Percentiles rank a stretch among this genome's conserved stretches.
phyloP scores from a whole-genome alignment of 2,888 invertebrate species.

The Taenaris catops region DNA sequence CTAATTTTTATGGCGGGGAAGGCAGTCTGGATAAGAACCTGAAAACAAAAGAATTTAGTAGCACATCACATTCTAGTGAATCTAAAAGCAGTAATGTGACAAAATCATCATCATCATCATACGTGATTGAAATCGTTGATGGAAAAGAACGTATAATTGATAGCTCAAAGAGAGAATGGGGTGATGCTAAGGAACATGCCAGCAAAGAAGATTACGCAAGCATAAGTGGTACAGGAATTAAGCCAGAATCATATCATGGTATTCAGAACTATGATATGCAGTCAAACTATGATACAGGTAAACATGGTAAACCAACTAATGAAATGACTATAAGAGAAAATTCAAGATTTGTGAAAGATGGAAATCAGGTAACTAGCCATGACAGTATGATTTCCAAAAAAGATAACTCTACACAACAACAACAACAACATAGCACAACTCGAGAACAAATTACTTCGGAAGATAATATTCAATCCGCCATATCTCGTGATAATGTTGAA shows the following conservation, averaged over 20 bases:
- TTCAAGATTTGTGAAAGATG: conserved; percentile 63
- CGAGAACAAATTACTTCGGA: conserved; percentile 42
- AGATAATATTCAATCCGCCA: conserved; percentile 13
- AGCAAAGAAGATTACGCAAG: conserved; percentile 75
- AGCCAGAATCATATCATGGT: conserved; percentile 75
- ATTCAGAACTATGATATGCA: conserved; percentile 75
- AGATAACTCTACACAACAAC: conserved; percentile 56
- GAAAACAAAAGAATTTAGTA: conserved; percentile 53
- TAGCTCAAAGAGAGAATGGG: conserved; percentile 79
- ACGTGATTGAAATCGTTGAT: conserved; percentile 83
- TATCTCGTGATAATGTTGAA: conserved; percentile 25
- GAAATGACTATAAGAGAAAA: conserved; percentile 56
- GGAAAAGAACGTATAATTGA: conserved; percentile 82
- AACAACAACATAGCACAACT: conserved; percentile 49
- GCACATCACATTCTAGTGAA: conserved; percentile 67
- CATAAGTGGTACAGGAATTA: conserved; percentile 78
- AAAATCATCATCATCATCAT: conserved; percentile 82
- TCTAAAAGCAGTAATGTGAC: conserved; percentile 74
- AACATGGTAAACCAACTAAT: conserved; percentile 70
- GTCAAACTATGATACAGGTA: conserved; percentile 77
- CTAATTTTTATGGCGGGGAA: conserved; percentile 63
- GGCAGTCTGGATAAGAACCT: conserved; percentile 50
- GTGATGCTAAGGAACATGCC: conserved; percentile 64
- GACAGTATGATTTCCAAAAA: conserved; percentile 59
- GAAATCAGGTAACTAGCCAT: conserved; percentile 55